Evolutionary conservation across 2,797 vertebrate species (phyloP).

Genomic region (Poeciliopsis paucimaculata): DNA sequence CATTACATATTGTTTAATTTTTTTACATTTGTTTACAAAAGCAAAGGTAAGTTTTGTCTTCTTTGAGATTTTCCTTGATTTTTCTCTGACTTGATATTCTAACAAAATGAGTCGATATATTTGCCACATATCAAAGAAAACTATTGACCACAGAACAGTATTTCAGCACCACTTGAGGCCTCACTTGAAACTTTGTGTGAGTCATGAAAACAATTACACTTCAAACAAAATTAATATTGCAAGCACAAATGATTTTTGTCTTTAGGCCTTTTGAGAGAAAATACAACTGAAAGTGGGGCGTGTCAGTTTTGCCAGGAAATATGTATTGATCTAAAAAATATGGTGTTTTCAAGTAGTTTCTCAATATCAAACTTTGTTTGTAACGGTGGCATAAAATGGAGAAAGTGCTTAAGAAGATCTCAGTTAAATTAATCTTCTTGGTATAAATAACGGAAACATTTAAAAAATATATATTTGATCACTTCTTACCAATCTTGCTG

Average conservation of each 20-base stretch:
- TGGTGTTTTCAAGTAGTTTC: background rate
- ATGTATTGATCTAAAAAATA: background rate
- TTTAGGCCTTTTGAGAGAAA: background rate
- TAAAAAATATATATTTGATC: conserved; percentile 17
- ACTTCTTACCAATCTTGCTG: conserved; percentile 34
- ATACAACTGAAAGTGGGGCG: background rate
- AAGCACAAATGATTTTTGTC: background rate
- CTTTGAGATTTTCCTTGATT: too few species aligned
- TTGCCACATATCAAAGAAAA: background rate
- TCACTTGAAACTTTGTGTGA: background rate
- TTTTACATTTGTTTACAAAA: too few species aligned
- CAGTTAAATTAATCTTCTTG: background rate
- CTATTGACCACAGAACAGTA: background rate
- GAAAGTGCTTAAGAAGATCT: background rate
- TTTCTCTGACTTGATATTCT: background rate
- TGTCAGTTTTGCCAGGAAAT: background rate
- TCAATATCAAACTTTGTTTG: background rate
- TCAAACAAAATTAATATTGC: background rate
- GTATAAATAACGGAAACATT: background rate
- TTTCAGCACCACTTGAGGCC: background rate
- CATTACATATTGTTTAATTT: background rate
- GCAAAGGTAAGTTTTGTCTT: too few species aligned
- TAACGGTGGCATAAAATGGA: background rate
- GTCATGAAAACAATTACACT: too few species aligned
- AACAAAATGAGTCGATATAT: background rate